Evolutionary conservation across 2,888 invertebrate genomes (phyloP), one percentile per base, ranked within the genome.

Genomic region (Hartigia nigra): DNA sequence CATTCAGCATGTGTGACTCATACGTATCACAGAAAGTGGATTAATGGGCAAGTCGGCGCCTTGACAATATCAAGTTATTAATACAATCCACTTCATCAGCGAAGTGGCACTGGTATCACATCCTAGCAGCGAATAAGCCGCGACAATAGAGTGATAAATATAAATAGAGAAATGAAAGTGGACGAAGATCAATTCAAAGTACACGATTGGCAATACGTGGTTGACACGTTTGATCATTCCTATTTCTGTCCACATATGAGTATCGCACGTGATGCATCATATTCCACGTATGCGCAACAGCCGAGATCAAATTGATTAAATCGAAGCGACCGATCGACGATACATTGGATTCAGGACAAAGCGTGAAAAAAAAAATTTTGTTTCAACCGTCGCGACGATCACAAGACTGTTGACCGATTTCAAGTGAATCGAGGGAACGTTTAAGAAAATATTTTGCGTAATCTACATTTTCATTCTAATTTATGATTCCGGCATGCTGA

Each of bases 401-500:
- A 12, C 12, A 55, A 23, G 0, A 55, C 23, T 55, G 23, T 9
- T 9, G 39, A 23, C 23, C 39, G 39, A 55, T 55, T 23, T 2
- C 2, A 23, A 4, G 39, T 14, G 39, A 55, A 55, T 14, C 5
- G 39, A 55, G 39, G 39, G 39, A 55, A 69, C 76, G 81, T 75
- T 70, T 77, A 77, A 76, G 79, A 84, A 85, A 87, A 84, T 86
- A 86, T 87, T 85, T 86, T 83, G 82, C 77, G 78, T 84, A 87
- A 85, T 86, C 83, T 84, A 84, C 85, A 86, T 88, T 89, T 86
- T 86, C 86, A 86, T 88, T 86, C 83, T 82, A 84, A 87, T 86
- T 87, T 84, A 84, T 82, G 82, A 84, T 84, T 84, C 82, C 76
- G 79, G 74, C 69, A 78, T 31, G 77, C 79, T 81, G 76, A 82